Base-by-base conservation (phyloP, 2,113 vertebrate species). In the Entelurus aequoreus region DNA sequence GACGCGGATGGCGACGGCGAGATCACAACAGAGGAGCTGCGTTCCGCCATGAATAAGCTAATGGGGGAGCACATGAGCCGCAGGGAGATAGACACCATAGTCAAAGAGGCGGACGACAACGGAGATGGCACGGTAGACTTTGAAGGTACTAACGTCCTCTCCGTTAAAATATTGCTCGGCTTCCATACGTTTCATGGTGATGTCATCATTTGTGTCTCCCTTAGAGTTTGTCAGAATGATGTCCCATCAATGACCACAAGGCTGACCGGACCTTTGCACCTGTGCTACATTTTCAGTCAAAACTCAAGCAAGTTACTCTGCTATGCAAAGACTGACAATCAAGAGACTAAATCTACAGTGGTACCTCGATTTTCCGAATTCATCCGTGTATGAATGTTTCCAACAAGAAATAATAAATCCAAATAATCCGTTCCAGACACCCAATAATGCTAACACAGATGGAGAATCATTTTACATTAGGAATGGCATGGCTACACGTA, bases 51-150 rank as follows among this genome's bases (percentile, higher is more conserved):
- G 92, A 88, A 68, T 4, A 89, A 93, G 47, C 84, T 94, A 47
- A 87, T 95, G 86, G 93, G 93, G 1, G 88, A 93, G 55, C 88
- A 90, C 58, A 90, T 94, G 79, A 91, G 56, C 1, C 56, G 60
- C 4, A 77, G 42, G 28, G 93, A 95, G 81, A 91, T 94, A 4
- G 83, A 93, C 0, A 72, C 91, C 49, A 89, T 94, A 0, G 91
- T 94, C 8, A 85, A 77, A 71, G 93, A 94, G 44, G 93, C 90
- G 0, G 93, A 95, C 15, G 67, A 93, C 62, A 94, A 95, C 0
- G 92, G 93, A 5, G 93, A 94, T 0, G 93, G 93, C 21, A 94
- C 93, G 0, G 93, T 95, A 55, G 91, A 94, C 70, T 94, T 95
- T 71, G 93, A 95, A 90, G 93, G 93, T 94, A 57, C 21, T 35